These are phyloP conservation scores for Hermatobates lingyangjiaoensis DNA, from an alignment of 1,140 invertebrate species.

Conservation along the genomic window DNA sequence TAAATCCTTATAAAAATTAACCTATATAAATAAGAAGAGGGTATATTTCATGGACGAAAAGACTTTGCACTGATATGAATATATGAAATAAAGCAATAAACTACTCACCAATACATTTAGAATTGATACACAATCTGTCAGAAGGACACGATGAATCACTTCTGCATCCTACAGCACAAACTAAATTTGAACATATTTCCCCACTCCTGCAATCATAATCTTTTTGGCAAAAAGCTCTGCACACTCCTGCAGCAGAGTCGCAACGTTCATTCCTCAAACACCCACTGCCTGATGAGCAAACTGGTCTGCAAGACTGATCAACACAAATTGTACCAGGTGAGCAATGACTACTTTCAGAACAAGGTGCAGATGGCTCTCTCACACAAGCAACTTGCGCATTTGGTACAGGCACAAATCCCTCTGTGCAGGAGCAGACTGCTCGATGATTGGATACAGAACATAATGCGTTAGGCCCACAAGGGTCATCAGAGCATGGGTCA, in stretches of 20 bases:
- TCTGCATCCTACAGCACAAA: constrained; percentile 59
- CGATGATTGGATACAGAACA: constrained; percentile 65
- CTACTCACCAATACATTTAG: constrained; percentile 39
- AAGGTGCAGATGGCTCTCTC: constrained; percentile 45
- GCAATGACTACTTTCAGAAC: constrained; percentile 54
- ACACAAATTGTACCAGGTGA: constrained; percentile 44
- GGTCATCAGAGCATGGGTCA: constrained; percentile 52
- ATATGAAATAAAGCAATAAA: too few relatives aligned
- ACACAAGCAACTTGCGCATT: constrained; percentile 65
- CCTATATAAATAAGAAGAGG: too few relatives aligned
- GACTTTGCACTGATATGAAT: too few relatives aligned
- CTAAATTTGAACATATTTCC: constrained; percentile 63
- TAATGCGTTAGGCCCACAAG: constrained; percentile 65
- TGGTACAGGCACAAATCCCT: constrained; percentile 63
- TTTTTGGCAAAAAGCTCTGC: constrained; percentile 47
- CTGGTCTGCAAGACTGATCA: constrained; percentile 42
- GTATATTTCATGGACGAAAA: too few relatives aligned
- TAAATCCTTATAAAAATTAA: too few relatives aligned
- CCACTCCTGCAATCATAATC: constrained; percentile 64
- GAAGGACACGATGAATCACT: constrained; percentile 53
- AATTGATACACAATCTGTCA: constrained; percentile 47
- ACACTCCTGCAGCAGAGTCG: constrained; percentile 28
- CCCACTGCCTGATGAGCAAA: constrained; percentile 50
- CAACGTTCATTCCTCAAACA: constrained; percentile 59
- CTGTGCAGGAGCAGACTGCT: constrained; percentile 56